Conservation (phyloP, 2,888 invertebrate genomes). For the Acanthosepion esculentum region DNA sequence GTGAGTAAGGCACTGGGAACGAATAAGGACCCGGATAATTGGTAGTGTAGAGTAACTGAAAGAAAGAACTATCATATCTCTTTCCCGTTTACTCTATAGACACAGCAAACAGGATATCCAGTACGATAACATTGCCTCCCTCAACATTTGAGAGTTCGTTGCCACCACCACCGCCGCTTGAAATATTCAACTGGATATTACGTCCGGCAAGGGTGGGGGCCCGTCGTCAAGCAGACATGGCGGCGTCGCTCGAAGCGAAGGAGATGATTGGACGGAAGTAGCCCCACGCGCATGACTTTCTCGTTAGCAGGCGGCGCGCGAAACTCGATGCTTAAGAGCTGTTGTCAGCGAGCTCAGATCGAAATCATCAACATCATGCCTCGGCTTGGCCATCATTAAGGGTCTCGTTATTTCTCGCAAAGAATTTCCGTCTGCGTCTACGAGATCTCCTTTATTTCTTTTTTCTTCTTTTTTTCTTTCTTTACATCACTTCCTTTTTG, state of each 20-base stretch:
- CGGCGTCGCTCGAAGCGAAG: not conserved
- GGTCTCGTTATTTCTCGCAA: not conserved
- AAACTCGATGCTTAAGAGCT: not conserved
- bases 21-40: not conserved
- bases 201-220: slow-evolving; percentile 16
- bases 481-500: no score
- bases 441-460: not conserved
- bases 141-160: not conserved
- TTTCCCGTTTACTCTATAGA: no score
- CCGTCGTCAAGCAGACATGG: not conserved
- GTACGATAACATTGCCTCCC: not conserved
- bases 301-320: not conserved
- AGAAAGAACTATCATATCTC: not conserved
- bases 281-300: not conserved
- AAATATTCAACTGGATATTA: not conserved
- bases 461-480: not conserved
- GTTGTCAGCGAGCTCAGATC: not conserved
- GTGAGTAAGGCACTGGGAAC: not conserved
- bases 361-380: not conserved
- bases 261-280: not conserved
- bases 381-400: not conserved
- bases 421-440: not conserved
- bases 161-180: not conserved
- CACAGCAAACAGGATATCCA: slow-evolving; percentile 33
- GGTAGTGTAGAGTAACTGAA: not conserved